Conservation (phyloP, 2,888 invertebrate species). For the Drosophila demipolita region DNA sequence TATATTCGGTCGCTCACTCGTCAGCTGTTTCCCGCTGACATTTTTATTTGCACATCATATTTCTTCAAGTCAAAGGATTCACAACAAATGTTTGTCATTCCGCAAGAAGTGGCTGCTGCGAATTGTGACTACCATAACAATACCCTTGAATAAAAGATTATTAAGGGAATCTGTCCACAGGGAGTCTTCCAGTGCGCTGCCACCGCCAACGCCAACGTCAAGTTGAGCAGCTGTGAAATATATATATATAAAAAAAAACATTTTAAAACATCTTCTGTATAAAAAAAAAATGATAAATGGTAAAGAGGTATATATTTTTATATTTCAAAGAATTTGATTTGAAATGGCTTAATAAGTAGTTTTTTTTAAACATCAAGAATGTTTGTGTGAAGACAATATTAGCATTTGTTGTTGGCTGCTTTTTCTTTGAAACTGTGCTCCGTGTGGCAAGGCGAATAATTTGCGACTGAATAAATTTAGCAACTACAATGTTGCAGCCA, state of each 20-base stretch:
- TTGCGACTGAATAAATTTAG: slow-evolving; percentile 18
- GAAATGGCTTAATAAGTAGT: neutral
- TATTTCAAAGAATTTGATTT: neutral
- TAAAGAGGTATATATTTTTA: neutral
- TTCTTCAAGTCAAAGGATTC: slow-evolving; percentile 39
- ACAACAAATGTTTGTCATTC: slow-evolving; percentile 22
- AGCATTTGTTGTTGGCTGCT: neutral
- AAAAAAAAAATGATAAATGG: neutral
- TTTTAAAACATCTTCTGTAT: neutral
- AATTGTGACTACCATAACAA: slow-evolving; percentile 9
- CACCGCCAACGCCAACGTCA: neutral
- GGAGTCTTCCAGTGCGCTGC: neutral
- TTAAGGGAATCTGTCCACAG: neutral
- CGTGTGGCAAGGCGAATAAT: neutral
- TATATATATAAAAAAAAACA: neutral
- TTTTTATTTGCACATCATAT: slow-evolving; percentile 45
- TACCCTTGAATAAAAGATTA: slow-evolving; percentile 4
- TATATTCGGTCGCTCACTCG: slow-evolving; percentile 11
- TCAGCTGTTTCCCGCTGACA: slow-evolving; percentile 40
- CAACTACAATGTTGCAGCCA: slow-evolving; percentile 24
- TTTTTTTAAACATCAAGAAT: neutral
- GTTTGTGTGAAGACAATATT: neutral
- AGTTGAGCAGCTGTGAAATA: neutral
- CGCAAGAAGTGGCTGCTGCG: slow-evolving; percentile 6
- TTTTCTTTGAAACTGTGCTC: neutral